Conservation (phyloP, 2,797 vertebrate genomes). For the Myoxocephalus aenaeus region DNA sequence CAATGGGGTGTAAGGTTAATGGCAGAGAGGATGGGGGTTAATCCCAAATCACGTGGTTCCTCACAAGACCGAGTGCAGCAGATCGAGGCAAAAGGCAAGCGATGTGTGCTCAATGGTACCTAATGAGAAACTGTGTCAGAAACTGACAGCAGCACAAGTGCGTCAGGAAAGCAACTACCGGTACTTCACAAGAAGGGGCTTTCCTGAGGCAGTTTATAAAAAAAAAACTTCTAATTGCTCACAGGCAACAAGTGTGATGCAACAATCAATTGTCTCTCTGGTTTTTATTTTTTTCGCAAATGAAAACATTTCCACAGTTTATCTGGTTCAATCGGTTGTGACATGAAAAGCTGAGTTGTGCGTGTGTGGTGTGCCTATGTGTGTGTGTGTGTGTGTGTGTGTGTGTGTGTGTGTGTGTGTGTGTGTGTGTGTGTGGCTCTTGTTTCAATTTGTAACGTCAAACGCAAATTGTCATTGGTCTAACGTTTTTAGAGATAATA, state of each 20-base stretch:
- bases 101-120: slow-evolving; percentile 55
- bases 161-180: slow-evolving; percentile 66
- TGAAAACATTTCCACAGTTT: not conserved
- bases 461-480: not conserved
- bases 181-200: slow-evolving; percentile 62
- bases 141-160: slow-evolving; percentile 60
- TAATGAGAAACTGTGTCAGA: slow-evolving; percentile 77
- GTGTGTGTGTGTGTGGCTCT: not conserved
- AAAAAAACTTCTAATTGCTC: slow-evolving; percentile 37
- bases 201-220: slow-evolving; percentile 64
- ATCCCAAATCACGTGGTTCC: slow-evolving; percentile 87
- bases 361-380: no score
- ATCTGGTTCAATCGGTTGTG: not conserved
- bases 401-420: no score
- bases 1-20: slow-evolving; percentile 55
- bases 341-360: not conserved
- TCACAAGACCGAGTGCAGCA: slow-evolving; percentile 83
- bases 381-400: no score
- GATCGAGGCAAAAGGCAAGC: slow-evolving; percentile 50
- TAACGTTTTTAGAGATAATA: not conserved
- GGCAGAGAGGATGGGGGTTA: slow-evolving; percentile 65
- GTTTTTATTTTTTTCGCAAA: slow-evolving; percentile 4
- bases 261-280: slow-evolving; percentile 17
- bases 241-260: slow-evolving; percentile 24
- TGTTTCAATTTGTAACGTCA: not conserved